Base-by-base conservation (phyloP, 2,113 vertebrate species). In the Channa maculata region DNA sequence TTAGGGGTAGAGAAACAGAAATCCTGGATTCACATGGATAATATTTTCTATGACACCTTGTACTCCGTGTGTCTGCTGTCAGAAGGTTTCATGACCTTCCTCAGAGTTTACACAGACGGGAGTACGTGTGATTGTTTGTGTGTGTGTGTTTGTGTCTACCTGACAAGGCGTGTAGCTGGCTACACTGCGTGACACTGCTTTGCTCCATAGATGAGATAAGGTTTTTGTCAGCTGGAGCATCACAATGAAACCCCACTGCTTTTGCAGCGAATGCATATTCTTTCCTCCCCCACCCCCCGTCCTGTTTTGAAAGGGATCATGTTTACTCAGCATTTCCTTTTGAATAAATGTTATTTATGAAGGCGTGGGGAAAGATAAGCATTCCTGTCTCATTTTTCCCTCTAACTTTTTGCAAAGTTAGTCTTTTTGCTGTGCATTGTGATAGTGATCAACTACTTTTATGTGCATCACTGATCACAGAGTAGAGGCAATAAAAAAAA, bases 251-350 rank as follows among this genome's bases (percentile, higher is more conserved):
- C 70, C 70, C 67, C 71, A 46, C 80, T 72, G 77, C 33, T 80
- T 87, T 67, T 86, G 86, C 83, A 73, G 24, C 24, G 8, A 45
- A 80, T 74, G 84, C 84, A 91, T 74, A 86, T 91, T 87, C 64
- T 65, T 66, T 54, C 50, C 64, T 49, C 13, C 64, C 50, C 53
- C 24, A 50, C 75, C 81, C 77, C 67, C 77, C 36, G 33, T 67
- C 65, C 65, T 39, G 58, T 73, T 88, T 80, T 83, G 75, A 91
- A 84, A 85, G 79, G 67, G 66, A 78, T 83, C 51, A 38, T 87
- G 91, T 92, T 86, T 90, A 67, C 87, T 92, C 92, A 93, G 90
- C 91, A 79, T 75, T 91, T 89, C 77, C 34, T 3, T 84, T 84
- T 82, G 72, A 87, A 87, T 83, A 86, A 90, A 90, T 78, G 86